These are phyloP conservation scores for Calyptommatus sinebrachiatus DNA, from an alignment of 2,113 vertebrate species.

Conservation along the genomic window DNA sequence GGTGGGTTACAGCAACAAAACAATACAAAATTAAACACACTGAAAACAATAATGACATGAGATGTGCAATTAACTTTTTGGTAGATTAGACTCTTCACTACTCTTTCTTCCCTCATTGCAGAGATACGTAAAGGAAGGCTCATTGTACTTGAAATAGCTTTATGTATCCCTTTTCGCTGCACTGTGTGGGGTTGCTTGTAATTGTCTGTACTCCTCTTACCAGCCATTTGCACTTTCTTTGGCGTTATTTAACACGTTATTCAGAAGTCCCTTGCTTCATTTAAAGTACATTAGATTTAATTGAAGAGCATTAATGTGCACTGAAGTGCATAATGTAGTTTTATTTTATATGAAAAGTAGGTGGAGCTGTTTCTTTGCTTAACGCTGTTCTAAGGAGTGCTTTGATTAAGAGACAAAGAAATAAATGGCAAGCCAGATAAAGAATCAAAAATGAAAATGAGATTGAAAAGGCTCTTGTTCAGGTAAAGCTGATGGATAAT, in stretches of 20 bases:
- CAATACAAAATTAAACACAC: too few relatives aligned
- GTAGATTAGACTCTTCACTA: neutral
- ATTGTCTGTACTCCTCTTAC: neutral
- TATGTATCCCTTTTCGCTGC: neutral
- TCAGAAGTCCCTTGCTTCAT: neutral
- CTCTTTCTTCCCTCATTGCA: neutral
- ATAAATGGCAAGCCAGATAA: neutral
- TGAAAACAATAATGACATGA: neutral
- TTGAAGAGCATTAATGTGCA: conserved; percentile 2
- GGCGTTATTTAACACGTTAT: neutral
- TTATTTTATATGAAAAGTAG: conserved; percentile 12
- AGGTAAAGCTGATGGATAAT: neutral
- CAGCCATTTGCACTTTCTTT: conserved; percentile 5
- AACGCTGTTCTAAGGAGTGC: neutral
- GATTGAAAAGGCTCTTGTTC: neutral
- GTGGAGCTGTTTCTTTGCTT: neutral
- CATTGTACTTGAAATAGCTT: neutral
- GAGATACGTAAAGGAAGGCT: neutral
- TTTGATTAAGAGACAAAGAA: neutral
- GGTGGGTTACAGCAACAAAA: too few relatives aligned
- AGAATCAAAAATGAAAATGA: neutral
- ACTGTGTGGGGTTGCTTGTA: neutral
- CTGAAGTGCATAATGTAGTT: conserved; percentile 3
- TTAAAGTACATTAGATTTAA: conserved; percentile 20
- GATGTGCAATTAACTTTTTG: neutral